Evolutionary conservation across 2,888 invertebrate species (phyloP).

Genomic region (Acanthoscelides obtectus): DNA sequence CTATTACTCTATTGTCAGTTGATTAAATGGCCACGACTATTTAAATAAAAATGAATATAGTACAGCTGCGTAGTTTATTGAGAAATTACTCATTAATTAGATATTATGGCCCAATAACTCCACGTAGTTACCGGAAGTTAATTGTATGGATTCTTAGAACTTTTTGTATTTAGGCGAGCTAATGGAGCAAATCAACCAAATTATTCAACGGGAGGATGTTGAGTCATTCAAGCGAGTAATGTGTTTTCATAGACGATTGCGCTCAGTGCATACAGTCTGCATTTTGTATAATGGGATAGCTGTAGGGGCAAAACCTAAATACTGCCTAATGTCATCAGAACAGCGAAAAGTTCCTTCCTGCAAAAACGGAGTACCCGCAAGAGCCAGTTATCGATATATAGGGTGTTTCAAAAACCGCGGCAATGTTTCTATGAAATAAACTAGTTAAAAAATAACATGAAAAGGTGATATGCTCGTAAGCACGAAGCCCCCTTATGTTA

Average conservation of each 20-base stretch:
- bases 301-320: too few species aligned
- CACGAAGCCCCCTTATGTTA: too few species aligned
- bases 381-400: too few species aligned
- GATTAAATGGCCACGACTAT: not conserved
- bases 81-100: not conserved
- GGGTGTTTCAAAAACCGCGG: too few species aligned
- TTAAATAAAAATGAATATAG: not conserved
- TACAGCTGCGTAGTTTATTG: not conserved
- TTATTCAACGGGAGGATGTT: not conserved
- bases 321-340: too few species aligned
- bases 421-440: too few species aligned
- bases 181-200: not conserved
- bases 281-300: too few species aligned
- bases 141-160: not conserved
- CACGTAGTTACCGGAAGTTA: not conserved
- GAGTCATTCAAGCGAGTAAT: not conserved
- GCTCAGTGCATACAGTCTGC: not conserved
- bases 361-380: too few species aligned
- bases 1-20: not conserved
- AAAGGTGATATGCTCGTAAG: too few species aligned
- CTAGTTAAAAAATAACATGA: too few species aligned
- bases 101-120: not conserved
- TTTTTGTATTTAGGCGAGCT: not conserved
- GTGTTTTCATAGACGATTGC: not conserved
- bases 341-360: too few species aligned